phyloP scores from a whole-genome alignment of 2,797 vertebrate species.

The Triplophysa bombifrons region DNA sequence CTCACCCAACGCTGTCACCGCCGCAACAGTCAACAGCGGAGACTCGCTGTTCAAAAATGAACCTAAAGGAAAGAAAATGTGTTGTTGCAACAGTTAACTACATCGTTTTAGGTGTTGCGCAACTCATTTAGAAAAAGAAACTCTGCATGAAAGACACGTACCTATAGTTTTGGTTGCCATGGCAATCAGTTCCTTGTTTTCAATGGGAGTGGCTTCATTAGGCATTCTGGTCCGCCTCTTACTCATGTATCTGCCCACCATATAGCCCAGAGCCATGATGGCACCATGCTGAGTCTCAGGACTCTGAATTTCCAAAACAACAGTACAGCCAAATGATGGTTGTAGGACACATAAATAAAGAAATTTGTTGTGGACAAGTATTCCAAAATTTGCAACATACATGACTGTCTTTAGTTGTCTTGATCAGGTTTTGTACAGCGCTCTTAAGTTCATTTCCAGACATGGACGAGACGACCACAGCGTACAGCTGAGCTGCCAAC shows the following conservation, averaged over 20 bases:
- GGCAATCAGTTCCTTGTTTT: constrained; percentile 86
- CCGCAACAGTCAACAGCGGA: constrained; percentile 85
- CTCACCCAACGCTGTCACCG: constrained; percentile 92
- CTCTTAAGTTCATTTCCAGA: constrained; percentile 86
- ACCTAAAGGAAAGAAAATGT: constrained; percentile 72
- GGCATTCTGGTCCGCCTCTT: constrained; percentile 75
- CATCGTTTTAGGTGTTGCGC: background rate
- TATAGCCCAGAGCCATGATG: constrained; percentile 93
- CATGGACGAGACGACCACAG: constrained; percentile 89
- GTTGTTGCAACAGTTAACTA: background rate
- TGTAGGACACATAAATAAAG: too few species aligned
- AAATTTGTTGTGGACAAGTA: too few species aligned
- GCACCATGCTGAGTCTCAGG: constrained; percentile 95
- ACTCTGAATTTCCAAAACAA: constrained; percentile 74
- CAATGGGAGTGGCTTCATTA: constrained; percentile 73
- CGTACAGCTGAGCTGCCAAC: constrained; percentile 92
- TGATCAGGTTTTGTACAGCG: constrained; percentile 89
- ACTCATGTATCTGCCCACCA: constrained; percentile 91
- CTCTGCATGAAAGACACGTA: constrained; percentile 59
- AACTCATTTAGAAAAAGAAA: background rate
- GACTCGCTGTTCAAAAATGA: constrained; percentile 89
- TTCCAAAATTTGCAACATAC: constrained; percentile 70
- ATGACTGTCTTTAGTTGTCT: constrained; percentile 92
- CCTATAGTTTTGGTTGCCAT: constrained; percentile 90
- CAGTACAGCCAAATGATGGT: background rate